Evolutionary conservation across 2,113 vertebrate species (phyloP).

Genomic region (Ciconia stormi): DNA sequence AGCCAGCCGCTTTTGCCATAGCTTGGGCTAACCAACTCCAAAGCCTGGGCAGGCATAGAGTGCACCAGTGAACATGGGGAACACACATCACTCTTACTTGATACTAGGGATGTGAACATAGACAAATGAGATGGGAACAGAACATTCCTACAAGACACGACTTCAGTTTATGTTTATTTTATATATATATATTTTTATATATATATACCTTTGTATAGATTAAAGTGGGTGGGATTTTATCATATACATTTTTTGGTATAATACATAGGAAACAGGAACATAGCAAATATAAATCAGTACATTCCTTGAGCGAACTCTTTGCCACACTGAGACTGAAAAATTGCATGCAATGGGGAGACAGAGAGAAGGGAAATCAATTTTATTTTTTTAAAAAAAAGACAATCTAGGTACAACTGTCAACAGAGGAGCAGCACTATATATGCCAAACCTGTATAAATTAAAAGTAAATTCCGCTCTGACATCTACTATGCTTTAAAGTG

Average conservation of each 20-base stretch:
- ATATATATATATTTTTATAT: conserved; percentile 3
- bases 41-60: not conserved
- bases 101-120: not conserved
- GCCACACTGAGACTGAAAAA: conserved; percentile 35
- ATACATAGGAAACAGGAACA: conserved; percentile 51
- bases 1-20: not conserved
- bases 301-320: conserved; percentile 52
- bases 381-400: not conserved
- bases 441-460: conserved; percentile 56
- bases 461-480: conserved; percentile 52
- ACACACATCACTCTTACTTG: not conserved
- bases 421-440: conserved; percentile 41
- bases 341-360: conserved; percentile 49
- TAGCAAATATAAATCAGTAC: conserved; percentile 53
- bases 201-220: conserved; percentile 52
- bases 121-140: conserved; percentile 13
- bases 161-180: conserved; percentile 63
- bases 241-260: conserved; percentile 57
- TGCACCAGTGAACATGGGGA: not conserved
- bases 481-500: conserved; percentile 77
- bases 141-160: conserved; percentile 32
- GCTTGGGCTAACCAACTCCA: not conserved
- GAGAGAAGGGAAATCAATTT: conserved; percentile 30
- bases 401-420: not conserved
- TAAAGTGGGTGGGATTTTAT: conserved; percentile 26